Evolutionary conservation across 1,140 invertebrate genomes (phyloP).

Genomic region (Leptoteleia sp.): DNA sequence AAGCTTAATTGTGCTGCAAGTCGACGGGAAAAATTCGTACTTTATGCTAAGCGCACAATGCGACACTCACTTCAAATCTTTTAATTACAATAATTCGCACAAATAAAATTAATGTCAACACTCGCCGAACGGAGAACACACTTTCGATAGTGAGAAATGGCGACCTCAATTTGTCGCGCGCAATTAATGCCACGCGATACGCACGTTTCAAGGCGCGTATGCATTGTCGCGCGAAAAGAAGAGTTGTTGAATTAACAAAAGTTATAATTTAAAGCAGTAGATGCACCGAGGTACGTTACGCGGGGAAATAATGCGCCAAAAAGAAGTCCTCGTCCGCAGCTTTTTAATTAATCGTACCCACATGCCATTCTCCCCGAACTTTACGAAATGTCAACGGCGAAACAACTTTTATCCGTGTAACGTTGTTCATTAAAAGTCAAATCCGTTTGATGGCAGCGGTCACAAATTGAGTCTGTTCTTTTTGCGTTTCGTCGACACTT

Average conservation of each 20-base stretch:
- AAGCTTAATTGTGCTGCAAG: slow-evolving; percentile 1
- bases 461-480: slow-evolving; percentile 28
- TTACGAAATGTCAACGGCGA: slow-evolving; percentile 16
- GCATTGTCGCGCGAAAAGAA: slow-evolving; percentile 23
- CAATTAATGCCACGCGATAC: slow-evolving; percentile 44
- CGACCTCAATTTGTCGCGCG: slow-evolving; percentile 22
- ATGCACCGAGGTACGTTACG: slow-evolving; percentile 8
- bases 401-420: slow-evolving; percentile 35
- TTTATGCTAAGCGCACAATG: background rate
- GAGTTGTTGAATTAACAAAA: slow-evolving; percentile 48
- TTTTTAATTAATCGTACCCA: slow-evolving; percentile 47
- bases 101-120: slow-evolving; percentile 29
- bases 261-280: slow-evolving; percentile 52
- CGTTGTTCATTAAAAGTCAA: slow-evolving; percentile 49
- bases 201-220: slow-evolving; percentile 8
- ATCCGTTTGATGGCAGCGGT: slow-evolving; percentile 21
- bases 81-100: slow-evolving; percentile 33
- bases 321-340: slow-evolving; percentile 26
- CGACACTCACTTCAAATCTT: slow-evolving; percentile 1
- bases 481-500: too few species aligned
- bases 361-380: slow-evolving; percentile 20
- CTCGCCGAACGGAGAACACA: slow-evolving; percentile 2
- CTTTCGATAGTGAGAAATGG: slow-evolving; percentile 25
- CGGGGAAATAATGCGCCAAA: slow-evolving; percentile 1
- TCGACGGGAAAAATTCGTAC: background rate